Evolutionary conservation across 2,888 invertebrate genomes (phyloP).

Genomic region (Marasmarcha lunaedactyla): DNA sequence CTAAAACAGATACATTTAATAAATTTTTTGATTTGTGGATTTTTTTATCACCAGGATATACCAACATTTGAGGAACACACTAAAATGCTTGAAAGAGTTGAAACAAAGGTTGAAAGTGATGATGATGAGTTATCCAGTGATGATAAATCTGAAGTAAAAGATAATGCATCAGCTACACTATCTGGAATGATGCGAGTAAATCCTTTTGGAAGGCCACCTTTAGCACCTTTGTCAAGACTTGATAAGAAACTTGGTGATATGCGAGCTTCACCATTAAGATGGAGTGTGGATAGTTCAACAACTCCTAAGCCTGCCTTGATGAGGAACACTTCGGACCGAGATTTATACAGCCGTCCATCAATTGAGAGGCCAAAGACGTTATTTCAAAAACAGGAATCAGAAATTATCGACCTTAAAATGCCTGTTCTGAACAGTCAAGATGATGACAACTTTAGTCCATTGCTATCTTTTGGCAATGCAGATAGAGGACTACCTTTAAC

Average conservation of each 20-base stretch:
- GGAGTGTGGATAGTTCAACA: constrained; percentile 42
- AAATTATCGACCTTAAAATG: constrained; percentile 61
- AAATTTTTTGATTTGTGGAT: no score
- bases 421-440: constrained; percentile 45
- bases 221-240: constrained; percentile 39
- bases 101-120: constrained; percentile 65
- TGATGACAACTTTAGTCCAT: constrained; percentile 42
- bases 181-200: constrained; percentile 32
- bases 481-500: constrained; percentile 61
- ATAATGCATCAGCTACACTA: constrained; percentile 21
- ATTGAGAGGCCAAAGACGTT: constrained; percentile 50
- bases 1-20: no score
- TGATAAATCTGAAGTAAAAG: constrained; percentile 48
- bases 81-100: constrained; percentile 55
- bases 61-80: constrained; percentile 62
- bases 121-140: constrained; percentile 56
- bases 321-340: constrained; percentile 42
- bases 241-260: constrained; percentile 50
- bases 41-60: no score
- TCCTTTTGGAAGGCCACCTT: constrained; percentile 47
- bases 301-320: constrained; percentile 35
- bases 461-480: constrained; percentile 33
- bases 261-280: constrained; percentile 47
- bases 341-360: constrained; percentile 33
- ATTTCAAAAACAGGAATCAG: constrained; percentile 50